Base-by-base conservation (phyloP, 2,113 vertebrate genomes). In the Pangasianodon hypophthalmus region DNA sequence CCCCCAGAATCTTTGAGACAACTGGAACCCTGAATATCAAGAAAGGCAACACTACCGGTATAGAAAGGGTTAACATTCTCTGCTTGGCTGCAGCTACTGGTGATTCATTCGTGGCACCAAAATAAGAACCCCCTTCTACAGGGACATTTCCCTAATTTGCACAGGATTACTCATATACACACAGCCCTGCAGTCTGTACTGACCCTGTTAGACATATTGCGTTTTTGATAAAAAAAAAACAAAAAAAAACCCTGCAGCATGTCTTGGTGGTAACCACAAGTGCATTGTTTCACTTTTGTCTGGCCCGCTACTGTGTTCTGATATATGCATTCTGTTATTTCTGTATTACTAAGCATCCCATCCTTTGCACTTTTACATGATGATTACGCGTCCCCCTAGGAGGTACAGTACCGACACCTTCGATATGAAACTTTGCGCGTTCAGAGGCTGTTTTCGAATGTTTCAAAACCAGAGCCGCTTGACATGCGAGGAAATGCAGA, bases 101-200 rank as follows among this genome's bases (percentile, higher is more conserved):
- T 90, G 86, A 91, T 75, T 92, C 88, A 92, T 91, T 89, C 48
- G 88, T 84, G 46, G 67, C 84, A 92, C 91, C 73, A 90, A 92
- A 91, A 91, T 90, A 91, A 90, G 86, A 87, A 77, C 75, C 86
- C 50, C 82, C 85, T 82, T 88, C 9, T 89, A 87, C 88, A 62
- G 91, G 92, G 92, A 92, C 86, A 4, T 91, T 91, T 86, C 91
- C 90, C 90, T 92, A 85, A 92, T 90, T 92, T 92, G 91, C 91
- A 91, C 88, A 52, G 50, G 50, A 88, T 90, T 80, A 90, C 86
- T 91, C 92, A 91, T 62, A 88, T 32, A 89, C n/a, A 77, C 58
- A 69, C 46, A 19, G 82, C 64, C 73, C 71, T 10, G 8, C 77
- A 77, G 56, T 56, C 46, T 46, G 56, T 50, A 56, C 37, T 69